Conservation (phyloP, 2,113 vertebrate genomes). For the Tychaedon coryphoeus region DNA sequence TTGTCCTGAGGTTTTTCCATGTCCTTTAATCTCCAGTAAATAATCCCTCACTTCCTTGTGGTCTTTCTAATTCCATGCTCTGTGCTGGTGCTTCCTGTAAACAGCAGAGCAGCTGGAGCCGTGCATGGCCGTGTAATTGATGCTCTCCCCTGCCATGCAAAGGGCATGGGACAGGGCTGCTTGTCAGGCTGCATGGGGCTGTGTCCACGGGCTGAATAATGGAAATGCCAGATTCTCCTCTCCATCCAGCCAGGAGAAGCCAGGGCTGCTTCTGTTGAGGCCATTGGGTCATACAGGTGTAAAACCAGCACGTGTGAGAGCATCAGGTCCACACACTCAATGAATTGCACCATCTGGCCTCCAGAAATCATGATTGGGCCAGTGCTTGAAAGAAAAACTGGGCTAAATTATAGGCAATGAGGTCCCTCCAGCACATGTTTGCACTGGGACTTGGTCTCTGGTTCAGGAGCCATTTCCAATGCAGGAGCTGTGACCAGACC, state of each 20-base stretch:
- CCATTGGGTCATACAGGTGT: background rate
- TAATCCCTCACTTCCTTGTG: conserved; percentile 70
- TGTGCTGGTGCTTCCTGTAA: conserved; percentile 59
- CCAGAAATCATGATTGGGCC: background rate
- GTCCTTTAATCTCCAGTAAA: conserved; percentile 60
- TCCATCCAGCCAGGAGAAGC: background rate
- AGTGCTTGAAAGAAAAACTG: background rate
- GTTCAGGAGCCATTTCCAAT: background rate
- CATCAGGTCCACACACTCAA: background rate
- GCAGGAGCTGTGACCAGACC: background rate
- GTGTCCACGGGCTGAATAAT: background rate
- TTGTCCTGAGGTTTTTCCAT: conserved; percentile 62
- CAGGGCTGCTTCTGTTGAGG: background rate
- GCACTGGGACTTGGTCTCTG: background rate
- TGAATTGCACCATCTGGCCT: background rate
- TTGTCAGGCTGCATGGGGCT: background rate
- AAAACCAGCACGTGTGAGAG: background rate
- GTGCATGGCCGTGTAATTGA: background rate
- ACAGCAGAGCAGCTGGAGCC: conserved; percentile 26
- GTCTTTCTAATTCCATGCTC: conserved; percentile 66
- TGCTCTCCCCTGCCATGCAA: background rate
- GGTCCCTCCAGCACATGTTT: background rate
- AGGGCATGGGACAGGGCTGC: background rate
- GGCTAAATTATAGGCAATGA: background rate
- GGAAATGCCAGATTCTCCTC: background rate